Percentiles rank a stretch among this genome's conserved stretches.
Conservation (phyloP, 1,140 invertebrate species). For the Atta texana region DNA sequence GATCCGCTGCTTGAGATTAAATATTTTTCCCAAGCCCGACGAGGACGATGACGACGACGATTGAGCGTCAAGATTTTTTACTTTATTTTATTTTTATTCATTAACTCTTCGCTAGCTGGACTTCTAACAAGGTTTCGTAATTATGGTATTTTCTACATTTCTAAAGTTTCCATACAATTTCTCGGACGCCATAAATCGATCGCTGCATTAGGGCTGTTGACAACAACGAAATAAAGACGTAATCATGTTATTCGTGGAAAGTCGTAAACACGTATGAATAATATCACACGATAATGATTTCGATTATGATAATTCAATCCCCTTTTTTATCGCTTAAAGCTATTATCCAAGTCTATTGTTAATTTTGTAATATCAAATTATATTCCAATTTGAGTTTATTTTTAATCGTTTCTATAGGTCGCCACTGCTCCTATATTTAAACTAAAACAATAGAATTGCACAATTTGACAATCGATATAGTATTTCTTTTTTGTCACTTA, state of each 20-base stretch:
- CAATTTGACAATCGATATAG: too few relatives aligned
- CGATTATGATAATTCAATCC: not conserved
- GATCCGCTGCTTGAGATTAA: constrained; percentile 80
- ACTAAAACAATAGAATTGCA: too few relatives aligned
- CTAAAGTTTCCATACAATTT: not conserved
- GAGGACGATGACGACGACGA: constrained; percentile 37
- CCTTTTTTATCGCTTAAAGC: not conserved
- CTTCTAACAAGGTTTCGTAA: not conserved
- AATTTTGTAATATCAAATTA: too few relatives aligned
- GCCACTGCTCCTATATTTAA: too few relatives aligned
- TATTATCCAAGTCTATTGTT: too few relatives aligned
- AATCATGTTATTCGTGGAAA: not conserved
- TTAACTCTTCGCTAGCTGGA: not conserved
- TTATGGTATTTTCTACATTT: not conserved
- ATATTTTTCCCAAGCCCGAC: constrained; percentile 76
- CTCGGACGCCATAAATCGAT: not conserved
- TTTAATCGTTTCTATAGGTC: too few relatives aligned
- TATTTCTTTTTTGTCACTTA: not conserved
- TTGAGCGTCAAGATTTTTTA: constrained; percentile 3
- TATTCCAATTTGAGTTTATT: too few relatives aligned
- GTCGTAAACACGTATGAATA: not conserved
- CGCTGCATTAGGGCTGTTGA: not conserved
- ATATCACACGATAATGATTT: not conserved
- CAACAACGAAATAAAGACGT: not conserved
- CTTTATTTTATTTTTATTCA: not conserved